phyloP scores from a whole-genome alignment of 2,797 vertebrate genomes.

The Dipus sagitta region DNA sequence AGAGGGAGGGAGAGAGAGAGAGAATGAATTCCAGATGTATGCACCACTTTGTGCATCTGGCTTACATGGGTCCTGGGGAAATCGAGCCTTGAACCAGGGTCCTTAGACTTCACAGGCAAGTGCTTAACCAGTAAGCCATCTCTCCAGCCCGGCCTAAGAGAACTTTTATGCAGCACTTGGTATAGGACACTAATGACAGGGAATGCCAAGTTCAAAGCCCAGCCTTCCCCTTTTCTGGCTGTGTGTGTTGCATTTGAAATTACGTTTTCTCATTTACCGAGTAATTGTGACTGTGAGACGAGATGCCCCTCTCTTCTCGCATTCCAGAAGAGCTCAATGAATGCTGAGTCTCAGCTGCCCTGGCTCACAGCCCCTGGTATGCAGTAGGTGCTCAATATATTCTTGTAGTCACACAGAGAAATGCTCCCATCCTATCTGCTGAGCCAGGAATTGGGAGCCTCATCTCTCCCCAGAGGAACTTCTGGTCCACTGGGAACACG shows the following conservation, averaged over 20 bases:
- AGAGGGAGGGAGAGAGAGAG: no score
- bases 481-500: accelerated
- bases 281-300: background rate
- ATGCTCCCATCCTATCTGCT: accelerated
- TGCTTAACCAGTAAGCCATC: no score
- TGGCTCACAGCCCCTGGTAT: background rate
- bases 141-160: background rate
- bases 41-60: no score
- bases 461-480: background rate
- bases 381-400: background rate
- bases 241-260: background rate
- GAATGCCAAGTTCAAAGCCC: background rate
- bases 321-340: background rate
- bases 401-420: background rate
- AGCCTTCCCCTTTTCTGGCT: background rate
- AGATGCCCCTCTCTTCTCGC: accelerated
- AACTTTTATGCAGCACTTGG: no score
- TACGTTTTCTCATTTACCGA: background rate
- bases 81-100: no score
- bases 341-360: background rate
- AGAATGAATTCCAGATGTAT: no score
- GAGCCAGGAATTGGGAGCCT: background rate
- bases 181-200: accelerated
- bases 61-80: no score
- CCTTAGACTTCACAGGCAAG: no score